A percentile compares a stretch with the other conserved stretches of the same genome.
Conservation (phyloP, 2,888 invertebrate species). For the Mesochorus sp. region DNA sequence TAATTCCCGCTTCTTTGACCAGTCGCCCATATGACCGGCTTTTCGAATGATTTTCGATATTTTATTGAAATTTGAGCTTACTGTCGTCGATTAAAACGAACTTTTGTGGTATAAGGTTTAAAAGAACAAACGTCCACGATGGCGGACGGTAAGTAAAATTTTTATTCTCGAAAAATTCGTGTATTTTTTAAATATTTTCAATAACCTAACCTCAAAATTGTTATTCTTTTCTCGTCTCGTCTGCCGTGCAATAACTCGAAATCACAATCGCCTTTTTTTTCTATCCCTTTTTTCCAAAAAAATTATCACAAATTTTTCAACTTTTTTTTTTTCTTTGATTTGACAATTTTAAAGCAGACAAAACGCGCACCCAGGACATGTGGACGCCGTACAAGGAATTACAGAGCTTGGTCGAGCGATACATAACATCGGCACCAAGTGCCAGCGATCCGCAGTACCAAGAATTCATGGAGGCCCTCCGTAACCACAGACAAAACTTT, state of each 20-base stretch:
- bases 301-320: neutral
- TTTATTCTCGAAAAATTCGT: neutral
- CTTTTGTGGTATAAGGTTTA: neutral
- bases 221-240: neutral
- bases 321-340: conserved; percentile 38
- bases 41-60: conserved; percentile 30
- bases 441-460: conserved; percentile 84
- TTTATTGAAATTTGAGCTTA: neutral
- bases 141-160: conserved; percentile 47
- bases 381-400: conserved; percentile 94
- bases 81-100: neutral
- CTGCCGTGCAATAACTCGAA: too few species aligned
- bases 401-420: conserved; percentile 87
- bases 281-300: neutral
- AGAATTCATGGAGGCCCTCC: conserved; percentile 89
- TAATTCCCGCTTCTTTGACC: conserved; percentile 37
- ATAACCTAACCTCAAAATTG: conserved; percentile 43
- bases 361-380: conserved; percentile 86
- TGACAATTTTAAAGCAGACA: too few species aligned
- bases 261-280: neutral
- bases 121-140: conserved; percentile 12
- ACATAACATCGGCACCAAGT: conserved; percentile 85
- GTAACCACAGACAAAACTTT: conserved; percentile 94
- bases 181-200: neutral
- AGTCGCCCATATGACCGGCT: conserved; percentile 39